These are phyloP conservation scores for Mallotus villosus DNA, from an alignment of 2,797 vertebrate species.

Conservation along the genomic window DNA sequence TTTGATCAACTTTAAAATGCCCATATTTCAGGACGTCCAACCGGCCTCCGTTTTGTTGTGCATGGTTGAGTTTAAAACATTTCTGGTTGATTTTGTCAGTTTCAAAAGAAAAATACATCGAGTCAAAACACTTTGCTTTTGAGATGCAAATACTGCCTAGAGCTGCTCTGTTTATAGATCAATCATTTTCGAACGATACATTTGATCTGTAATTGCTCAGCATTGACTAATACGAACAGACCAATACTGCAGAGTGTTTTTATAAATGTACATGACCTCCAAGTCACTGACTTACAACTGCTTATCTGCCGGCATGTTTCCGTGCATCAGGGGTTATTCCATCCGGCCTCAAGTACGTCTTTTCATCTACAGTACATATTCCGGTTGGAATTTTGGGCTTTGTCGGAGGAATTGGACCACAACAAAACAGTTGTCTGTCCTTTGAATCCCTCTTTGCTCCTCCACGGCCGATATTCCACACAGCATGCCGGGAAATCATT, in stretches of 20 bases:
- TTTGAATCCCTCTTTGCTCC: conserved; percentile 59
- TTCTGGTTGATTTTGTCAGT: no score
- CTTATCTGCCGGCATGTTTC: background rate
- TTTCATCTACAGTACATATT: conserved; percentile 39
- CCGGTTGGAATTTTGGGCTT: conserved; percentile 55
- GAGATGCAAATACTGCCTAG: no score
- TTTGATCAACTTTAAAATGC: conserved; percentile 16
- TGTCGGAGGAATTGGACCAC: conserved; percentile 60
- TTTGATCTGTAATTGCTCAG: background rate
- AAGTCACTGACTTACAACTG: background rate
- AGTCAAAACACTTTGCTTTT: no score
- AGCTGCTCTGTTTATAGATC: no score
- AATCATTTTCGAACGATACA: background rate
- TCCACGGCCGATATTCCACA: conserved; percentile 64
- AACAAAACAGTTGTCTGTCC: conserved; percentile 65
- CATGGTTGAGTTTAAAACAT: no score
- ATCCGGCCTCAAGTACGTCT: background rate
- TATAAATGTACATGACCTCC: background rate
- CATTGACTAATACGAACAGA: background rate
- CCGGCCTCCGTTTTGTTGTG: background rate
- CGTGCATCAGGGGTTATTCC: background rate
- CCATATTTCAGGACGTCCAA: background rate
- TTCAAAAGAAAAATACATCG: background rate
- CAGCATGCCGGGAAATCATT: conserved; percentile 72
- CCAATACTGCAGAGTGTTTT: background rate